Conservation (phyloP, 1,140 invertebrate genomes). For the Muscidifurax raptorellus region DNA sequence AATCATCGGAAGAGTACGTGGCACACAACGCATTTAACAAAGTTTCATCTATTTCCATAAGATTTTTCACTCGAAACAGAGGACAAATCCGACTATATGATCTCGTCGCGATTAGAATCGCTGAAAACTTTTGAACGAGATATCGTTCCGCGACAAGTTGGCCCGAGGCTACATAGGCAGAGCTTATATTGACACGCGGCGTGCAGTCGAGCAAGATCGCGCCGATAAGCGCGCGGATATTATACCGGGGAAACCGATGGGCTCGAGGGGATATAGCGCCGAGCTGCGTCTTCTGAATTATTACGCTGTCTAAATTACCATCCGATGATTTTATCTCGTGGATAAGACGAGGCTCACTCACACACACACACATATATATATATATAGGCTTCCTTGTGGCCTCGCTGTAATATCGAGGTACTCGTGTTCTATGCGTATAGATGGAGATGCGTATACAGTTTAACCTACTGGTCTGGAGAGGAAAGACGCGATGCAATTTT, state of each 20-base stretch:
- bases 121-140: background rate
- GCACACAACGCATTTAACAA: background rate
- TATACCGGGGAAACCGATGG: constrained; percentile 22
- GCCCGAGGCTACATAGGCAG: background rate
- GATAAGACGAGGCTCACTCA: background rate
- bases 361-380: too few relatives aligned
- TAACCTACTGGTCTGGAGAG: background rate
- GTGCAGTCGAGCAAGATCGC: background rate
- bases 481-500: constrained; percentile 9
- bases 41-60: background rate
- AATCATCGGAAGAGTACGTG: background rate
- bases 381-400: constrained; percentile 10
- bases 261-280: background rate
- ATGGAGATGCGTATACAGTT: background rate
- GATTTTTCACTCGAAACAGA: too few relatives aligned
- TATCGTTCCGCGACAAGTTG: background rate
- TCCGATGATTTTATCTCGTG: constrained; percentile 40
- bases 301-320: constrained; percentile 39
- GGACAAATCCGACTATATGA: too few relatives aligned
- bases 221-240: background rate
- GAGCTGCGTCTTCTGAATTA: constrained; percentile 16
- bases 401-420: background rate
- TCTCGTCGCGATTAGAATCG: background rate
- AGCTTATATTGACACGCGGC: constrained; percentile 8
- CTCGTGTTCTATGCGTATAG: background rate